Percentiles rank a stretch among this genome's conserved stretches.
These are phyloP conservation scores for Naso thynnoides DNA, from an alignment of 2,797 vertebrate genomes.

Conservation along the genomic window DNA sequence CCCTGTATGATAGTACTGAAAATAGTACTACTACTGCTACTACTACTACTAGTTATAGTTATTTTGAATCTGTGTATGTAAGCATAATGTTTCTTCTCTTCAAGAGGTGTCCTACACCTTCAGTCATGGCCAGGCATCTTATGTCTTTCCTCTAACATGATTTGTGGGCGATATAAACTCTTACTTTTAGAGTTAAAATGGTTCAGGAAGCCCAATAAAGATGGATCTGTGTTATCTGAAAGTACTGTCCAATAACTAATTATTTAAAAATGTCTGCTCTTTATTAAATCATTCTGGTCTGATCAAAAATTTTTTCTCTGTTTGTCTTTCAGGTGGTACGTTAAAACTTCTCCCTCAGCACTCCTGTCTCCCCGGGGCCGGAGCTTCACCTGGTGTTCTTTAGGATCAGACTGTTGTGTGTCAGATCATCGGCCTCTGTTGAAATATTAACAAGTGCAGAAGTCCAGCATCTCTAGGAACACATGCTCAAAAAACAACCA, in stretches of 20 bases:
- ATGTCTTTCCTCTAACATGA: not conserved
- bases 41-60: no score
- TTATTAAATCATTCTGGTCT: not conserved
- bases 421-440: not conserved
- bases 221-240: not conserved
- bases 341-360: not conserved
- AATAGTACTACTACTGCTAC: no score
- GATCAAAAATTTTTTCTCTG: not conserved
- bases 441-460: not conserved
- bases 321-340: constrained; percentile 41
- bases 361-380: not conserved
- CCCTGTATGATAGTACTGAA: no score
- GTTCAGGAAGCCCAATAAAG: not conserved
- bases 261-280: not conserved
- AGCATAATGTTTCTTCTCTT: no score
- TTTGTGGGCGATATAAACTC: not conserved
- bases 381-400: not conserved
- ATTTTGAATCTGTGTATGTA: no score
- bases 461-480: not conserved
- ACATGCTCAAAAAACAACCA: not conserved
- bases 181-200: not conserved
- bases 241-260: not conserved
- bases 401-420: constrained; percentile 12
- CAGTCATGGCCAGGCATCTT: not conserved
- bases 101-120: no score